Evolutionary conservation across 2,113 vertebrate genomes (phyloP), one percentile per base, ranked within the genome.

Genomic region (Peromyscus polionotus): DNA sequence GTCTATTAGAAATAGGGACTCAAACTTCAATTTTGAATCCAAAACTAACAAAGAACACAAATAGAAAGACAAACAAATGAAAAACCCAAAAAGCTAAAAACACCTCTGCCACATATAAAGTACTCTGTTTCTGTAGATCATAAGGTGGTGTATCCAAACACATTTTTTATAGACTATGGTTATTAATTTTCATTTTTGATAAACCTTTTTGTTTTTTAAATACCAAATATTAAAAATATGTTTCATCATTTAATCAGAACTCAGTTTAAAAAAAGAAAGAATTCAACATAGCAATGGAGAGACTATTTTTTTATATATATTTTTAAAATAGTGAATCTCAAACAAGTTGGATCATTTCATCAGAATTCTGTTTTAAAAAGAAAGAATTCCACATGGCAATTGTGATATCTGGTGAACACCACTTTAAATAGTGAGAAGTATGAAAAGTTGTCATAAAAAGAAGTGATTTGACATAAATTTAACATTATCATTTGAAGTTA

Each of bases 191-290:
- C 36, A 73, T 76, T 14, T 36, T 90, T 67, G 7, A 54, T 7
- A 73, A 7, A 59, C 28, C 88, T n/a, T 59, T 94, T 95, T 73
- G 79, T 33, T 76, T 96, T 75, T 3, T 88, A 91, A 89, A 4
- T 42, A 88, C 5, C 51, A 48, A 61, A 17, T 31, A 65, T 81
- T 48, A 96, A 61, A 7, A 83, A n/a, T 0, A 28, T 13, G 4
- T 79, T 90, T 54, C 90, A 70, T 39, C 28, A 3, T 94, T 92
- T 95, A 81, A 76, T 17, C 42, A 59, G 57, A 95, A 95, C 91
- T 84, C 26, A 89, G 26, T 31, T 70, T 70, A 36, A 70, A 12
- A 12, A 70, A 67, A 31, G 65, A 67, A 28, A 4, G 59, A 54
- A 88, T 76, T 84, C 42, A 9, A 83, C 76, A n/a, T 54, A 68